Evolutionary conservation across 2,797 vertebrate species (phyloP).

Genomic region (Sebastes cheni): DNA sequence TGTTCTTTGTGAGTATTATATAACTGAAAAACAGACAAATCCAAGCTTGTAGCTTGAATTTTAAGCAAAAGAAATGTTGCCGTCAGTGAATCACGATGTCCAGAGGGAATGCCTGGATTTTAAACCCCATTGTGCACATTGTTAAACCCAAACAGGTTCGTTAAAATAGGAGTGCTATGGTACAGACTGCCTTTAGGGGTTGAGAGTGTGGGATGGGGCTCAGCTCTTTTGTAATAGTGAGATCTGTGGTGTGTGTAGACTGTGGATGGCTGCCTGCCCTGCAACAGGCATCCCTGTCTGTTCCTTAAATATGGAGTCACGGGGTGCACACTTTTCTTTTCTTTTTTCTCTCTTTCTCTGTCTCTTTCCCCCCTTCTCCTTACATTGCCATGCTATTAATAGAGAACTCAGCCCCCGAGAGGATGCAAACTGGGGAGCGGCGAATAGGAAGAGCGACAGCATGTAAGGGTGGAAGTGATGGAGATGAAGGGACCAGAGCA

Average conservation of each 20-base stretch:
- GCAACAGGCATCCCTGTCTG: slow-evolving; percentile 58
- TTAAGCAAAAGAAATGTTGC: slow-evolving; percentile 48
- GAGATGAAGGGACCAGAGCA: slow-evolving; percentile 21
- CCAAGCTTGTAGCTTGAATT: slow-evolving; percentile 42
- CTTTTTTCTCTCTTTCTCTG: not conserved
- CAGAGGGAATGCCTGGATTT: slow-evolving; percentile 63
- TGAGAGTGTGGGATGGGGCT: slow-evolving; percentile 58
- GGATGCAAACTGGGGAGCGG: slow-evolving; percentile 40
- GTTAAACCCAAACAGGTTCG: slow-evolving; percentile 71
- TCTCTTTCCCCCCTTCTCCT: slow-evolving; percentile 4
- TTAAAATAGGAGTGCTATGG: slow-evolving; percentile 67
- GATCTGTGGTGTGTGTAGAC: slow-evolving; percentile 51
- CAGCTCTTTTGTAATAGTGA: slow-evolving; percentile 56
- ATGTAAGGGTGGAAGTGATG: slow-evolving; percentile 24
- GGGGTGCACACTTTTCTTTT: slow-evolving; percentile 6
- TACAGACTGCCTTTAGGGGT: slow-evolving; percentile 61
- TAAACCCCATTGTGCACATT: slow-evolving; percentile 67
- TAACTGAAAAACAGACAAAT: slow-evolving; percentile 53
- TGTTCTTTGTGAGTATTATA: slow-evolving; percentile 55
- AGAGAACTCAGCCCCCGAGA: slow-evolving; percentile 55
- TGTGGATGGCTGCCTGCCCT: slow-evolving; percentile 47
- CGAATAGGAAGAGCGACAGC: slow-evolving; percentile 21
- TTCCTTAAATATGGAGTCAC: slow-evolving; percentile 17
- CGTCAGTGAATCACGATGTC: slow-evolving; percentile 66
- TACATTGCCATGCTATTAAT: slow-evolving; percentile 67